A percentile compares a stretch with the other conserved stretches of the same genome.
These are phyloP conservation scores for Panopea generosa DNA, from an alignment of 2,888 invertebrate species.

Conservation along the genomic window DNA sequence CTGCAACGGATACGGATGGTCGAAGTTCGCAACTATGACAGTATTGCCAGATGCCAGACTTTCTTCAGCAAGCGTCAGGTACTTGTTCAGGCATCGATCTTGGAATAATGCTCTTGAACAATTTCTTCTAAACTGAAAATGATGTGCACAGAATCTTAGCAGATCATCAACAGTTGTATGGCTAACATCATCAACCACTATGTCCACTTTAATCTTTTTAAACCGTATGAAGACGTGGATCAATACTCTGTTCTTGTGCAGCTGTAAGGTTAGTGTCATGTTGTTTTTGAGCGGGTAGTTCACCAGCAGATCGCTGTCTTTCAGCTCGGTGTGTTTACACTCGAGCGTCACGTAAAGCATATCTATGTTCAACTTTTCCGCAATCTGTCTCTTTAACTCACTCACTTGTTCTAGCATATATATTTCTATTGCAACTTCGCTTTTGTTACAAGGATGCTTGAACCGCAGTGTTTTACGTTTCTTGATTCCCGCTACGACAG, in stretches of 20 bases:
- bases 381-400: slow-evolving; percentile 29
- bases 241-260: slow-evolving; percentile 27
- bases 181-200: slow-evolving; percentile 31
- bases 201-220: slow-evolving; percentile 10
- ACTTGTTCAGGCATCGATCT: slow-evolving; percentile 22
- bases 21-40: slow-evolving; percentile 30
- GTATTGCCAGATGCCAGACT: slow-evolving; percentile 12
- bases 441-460: slow-evolving; percentile 20
- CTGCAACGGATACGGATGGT: slow-evolving; percentile 15
- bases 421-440: slow-evolving; percentile 32
- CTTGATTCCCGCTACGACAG: slow-evolving; percentile 43
- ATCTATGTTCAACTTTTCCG: slow-evolving; percentile 24
- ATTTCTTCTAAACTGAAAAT: slow-evolving; percentile 19
- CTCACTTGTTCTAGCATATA: slow-evolving; percentile 47
- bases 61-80: slow-evolving; percentile 16
- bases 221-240: slow-evolving; percentile 21
- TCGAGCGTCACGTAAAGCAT: slow-evolving; percentile 29
- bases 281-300: slow-evolving; percentile 55
- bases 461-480: slow-evolving; percentile 43
- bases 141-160: slow-evolving; percentile 41
- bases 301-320: slow-evolving; percentile 20
- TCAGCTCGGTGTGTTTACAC: slow-evolving; percentile 24
- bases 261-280: slow-evolving; percentile 29
- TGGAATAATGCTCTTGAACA: slow-evolving; percentile 27
- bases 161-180: slow-evolving; percentile 44